These are phyloP conservation scores for Anthrax anthrax DNA, from an alignment of 2,888 invertebrate species.

Conservation along the genomic window DNA sequence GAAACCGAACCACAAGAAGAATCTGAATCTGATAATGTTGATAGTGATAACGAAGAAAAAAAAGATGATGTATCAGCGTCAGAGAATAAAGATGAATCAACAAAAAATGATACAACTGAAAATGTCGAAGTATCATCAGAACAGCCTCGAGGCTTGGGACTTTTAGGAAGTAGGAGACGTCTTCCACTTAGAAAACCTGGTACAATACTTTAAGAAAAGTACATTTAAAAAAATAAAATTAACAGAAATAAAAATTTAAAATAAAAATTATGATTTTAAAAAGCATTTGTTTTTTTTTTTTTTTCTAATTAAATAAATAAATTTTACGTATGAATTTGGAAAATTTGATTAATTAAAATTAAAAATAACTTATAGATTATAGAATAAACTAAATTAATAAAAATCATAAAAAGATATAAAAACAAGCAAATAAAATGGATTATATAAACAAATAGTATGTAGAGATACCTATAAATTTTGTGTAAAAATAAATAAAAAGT, in stretches of 20 bases:
- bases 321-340: too few species aligned
- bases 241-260: not conserved
- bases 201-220: conserved; percentile 31
- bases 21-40: conserved; percentile 12
- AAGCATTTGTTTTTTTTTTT: too few species aligned
- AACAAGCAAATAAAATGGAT: too few species aligned
- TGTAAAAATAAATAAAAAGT: too few species aligned
- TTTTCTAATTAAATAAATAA: too few species aligned
- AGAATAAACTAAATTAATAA: too few species aligned
- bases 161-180: conserved; percentile 55
- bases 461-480: too few species aligned
- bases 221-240: not conserved
- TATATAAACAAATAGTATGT: too few species aligned
- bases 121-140: conserved; percentile 38
- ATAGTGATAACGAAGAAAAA: conserved; percentile 15
- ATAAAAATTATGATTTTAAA: too few species aligned
- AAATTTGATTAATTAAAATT: too few species aligned
- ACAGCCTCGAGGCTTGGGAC: conserved; percentile 48
- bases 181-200: conserved; percentile 45
- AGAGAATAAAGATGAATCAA: conserved; percentile 28
- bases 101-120: conserved; percentile 35
- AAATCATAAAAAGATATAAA: too few species aligned
- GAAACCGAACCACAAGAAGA: conserved; percentile 14
- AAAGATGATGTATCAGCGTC: conserved; percentile 23
- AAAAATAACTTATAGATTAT: too few species aligned